These are phyloP conservation scores for Eira barbara DNA, from an alignment of 2,113 vertebrate species.

Conservation along the genomic window DNA sequence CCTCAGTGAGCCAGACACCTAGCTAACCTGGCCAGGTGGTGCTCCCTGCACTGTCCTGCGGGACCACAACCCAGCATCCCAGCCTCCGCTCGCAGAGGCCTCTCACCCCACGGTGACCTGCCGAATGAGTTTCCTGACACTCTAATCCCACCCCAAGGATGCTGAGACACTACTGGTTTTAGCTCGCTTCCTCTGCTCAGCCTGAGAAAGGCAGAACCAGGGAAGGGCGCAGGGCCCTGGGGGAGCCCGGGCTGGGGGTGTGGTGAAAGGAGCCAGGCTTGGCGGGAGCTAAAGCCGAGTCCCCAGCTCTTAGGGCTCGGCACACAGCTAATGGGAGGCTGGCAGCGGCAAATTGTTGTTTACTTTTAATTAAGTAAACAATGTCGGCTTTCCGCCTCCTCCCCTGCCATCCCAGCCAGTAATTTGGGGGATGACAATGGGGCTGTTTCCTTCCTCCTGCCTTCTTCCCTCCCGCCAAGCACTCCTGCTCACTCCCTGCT, in stretches of 20 bases:
- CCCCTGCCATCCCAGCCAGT: slow-evolving; percentile 78
- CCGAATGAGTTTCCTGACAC: background rate
- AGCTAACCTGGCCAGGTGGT: background rate
- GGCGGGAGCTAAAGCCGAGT: slow-evolving; percentile 34
- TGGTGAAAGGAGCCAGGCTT: background rate
- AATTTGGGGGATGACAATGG: slow-evolving; percentile 79
- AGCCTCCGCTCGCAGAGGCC: background rate
- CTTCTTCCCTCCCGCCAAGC: slow-evolving; percentile 52
- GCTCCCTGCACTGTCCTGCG: background rate
- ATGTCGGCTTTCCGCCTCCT: slow-evolving; percentile 75
- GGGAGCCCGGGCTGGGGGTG: background rate
- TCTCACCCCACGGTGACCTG: background rate
- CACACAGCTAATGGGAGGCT: slow-evolving; percentile 77
- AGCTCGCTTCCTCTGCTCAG: background rate
- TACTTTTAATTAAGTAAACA: slow-evolving; percentile 83
- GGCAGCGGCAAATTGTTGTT: slow-evolving; percentile 80
- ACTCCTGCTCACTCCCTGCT: slow-evolving; percentile 46
- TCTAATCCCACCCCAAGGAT: background rate
- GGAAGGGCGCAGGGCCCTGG: background rate
- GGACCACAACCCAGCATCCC: background rate
- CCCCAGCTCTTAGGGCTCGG: slow-evolving; percentile 50
- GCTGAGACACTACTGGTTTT: background rate
- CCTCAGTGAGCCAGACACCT: background rate
- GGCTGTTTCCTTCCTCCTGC: slow-evolving; percentile 72
- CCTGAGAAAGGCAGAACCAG: background rate